Percentiles rank a stretch among this genome's conserved stretches.
phyloP scores from a whole-genome alignment of 2,113 vertebrate genomes.

The Chloroceryle aenea region DNA sequence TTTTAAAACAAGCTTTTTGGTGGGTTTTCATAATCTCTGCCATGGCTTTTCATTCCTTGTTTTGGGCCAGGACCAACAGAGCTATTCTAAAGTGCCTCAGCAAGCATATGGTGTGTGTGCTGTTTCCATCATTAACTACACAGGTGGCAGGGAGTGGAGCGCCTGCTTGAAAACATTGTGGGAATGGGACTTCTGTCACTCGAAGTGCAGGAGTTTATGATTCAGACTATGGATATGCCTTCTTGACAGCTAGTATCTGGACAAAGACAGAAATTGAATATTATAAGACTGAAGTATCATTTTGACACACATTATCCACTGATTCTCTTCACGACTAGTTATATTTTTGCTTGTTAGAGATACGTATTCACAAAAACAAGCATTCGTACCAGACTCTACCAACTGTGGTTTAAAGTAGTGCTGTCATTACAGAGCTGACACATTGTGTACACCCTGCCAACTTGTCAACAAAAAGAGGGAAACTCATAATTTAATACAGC shows the following conservation, averaged over 20 bases:
- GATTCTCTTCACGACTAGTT: neutral
- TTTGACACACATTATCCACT: neutral
- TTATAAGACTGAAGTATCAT: neutral
- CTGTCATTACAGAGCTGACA: constrained; percentile 1
- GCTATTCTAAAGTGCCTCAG: neutral
- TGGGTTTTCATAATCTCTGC: neutral
- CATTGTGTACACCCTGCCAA: neutral
- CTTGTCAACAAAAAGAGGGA: constrained; percentile 40
- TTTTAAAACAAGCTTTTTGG: neutral
- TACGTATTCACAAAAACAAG: neutral
- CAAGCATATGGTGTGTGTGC: neutral
- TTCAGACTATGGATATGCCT: neutral
- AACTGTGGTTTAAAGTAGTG: neutral
- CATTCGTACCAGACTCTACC: neutral
- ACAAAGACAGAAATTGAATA: neutral
- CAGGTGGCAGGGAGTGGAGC: rapidly evolving
- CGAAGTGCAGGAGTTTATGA: neutral
- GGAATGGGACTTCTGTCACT: neutral
- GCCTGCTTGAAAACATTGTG: constrained; percentile 9
- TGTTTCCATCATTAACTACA: constrained; percentile 40
- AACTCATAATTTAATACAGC: constrained; percentile 21
- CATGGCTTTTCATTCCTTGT: neutral
- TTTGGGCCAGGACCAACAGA: neutral
- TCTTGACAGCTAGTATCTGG: neutral
- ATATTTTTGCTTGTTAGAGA: neutral